These are phyloP conservation scores for Pseudococcus jackbeardsleyi DNA, from an alignment of 2,888 invertebrate species.

Conservation along the genomic window DNA sequence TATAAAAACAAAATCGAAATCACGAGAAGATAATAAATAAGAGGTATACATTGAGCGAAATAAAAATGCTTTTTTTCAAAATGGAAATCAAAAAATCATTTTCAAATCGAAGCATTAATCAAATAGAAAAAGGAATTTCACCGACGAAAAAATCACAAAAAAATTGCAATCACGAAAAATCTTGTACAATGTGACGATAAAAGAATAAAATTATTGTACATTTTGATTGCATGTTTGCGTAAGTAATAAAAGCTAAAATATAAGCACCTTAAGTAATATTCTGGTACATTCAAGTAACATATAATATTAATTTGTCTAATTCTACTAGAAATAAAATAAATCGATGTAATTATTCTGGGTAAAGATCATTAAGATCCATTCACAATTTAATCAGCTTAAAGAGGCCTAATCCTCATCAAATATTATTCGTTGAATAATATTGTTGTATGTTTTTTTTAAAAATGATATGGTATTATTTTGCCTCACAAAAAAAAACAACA, in stretches of 20 bases:
- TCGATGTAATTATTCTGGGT: not conserved
- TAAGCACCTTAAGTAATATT: not conserved
- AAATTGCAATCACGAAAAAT: slow-evolving; percentile 10
- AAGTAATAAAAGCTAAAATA: not conserved
- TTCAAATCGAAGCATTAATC: not conserved
- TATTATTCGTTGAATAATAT: no score
- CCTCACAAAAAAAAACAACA: no score
- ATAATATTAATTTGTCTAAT: not conserved
- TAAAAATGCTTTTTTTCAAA: not conserved
- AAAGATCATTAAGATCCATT: not conserved
- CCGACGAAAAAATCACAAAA: not conserved
- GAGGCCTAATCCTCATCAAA: no score
- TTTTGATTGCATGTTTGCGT: not conserved
- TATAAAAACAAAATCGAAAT: slow-evolving; percentile 13
- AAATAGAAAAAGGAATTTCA: not conserved
- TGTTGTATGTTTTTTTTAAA: no score
- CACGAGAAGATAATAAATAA: slow-evolving; percentile 22
- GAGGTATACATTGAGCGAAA: slow-evolving; percentile 28
- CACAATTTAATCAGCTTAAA: not conserved
- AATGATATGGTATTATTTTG: no score
- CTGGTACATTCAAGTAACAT: not conserved
- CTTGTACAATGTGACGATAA: not conserved
- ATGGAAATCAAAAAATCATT: not conserved
- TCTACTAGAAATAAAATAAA: not conserved
- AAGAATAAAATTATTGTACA: not conserved